phyloP scores from a whole-genome alignment of 2,797 vertebrate species.

The Lophotriccus pileatus region DNA sequence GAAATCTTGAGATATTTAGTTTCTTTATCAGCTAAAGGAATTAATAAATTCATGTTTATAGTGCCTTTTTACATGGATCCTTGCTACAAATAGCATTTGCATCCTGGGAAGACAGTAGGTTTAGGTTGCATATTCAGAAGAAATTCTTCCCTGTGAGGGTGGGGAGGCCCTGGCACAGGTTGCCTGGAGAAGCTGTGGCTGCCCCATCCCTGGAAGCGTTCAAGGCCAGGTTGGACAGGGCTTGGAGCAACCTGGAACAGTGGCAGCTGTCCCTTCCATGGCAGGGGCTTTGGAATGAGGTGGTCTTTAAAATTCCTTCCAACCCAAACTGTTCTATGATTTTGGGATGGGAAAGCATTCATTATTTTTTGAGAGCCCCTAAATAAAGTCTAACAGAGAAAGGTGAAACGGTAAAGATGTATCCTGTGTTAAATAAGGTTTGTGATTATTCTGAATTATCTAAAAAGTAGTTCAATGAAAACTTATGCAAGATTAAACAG shows the following conservation, averaged over 20 bases:
- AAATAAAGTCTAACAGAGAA: background rate
- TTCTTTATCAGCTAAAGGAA: background rate
- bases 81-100: background rate
- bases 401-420: background rate
- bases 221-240: background rate
- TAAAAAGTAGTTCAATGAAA: background rate
- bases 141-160: background rate
- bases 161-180: background rate
- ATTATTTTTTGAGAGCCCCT: rapidly evolving
- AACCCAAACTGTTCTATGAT: background rate
- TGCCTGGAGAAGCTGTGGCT: background rate
- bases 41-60: background rate
- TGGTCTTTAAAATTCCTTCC: background rate
- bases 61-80: background rate
- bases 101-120: background rate
- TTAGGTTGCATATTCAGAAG: background rate
- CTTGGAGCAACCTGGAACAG: background rate
- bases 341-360: background rate
- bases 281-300: background rate
- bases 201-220: no score
- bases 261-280: background rate
- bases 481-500: background rate
- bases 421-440: background rate
- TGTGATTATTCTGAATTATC: background rate
- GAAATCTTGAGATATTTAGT: background rate